Percentiles rank a stretch among this genome's conserved stretches.
These are phyloP conservation scores for Poecile montanus DNA, from an alignment of 2,797 vertebrate genomes.

Conservation along the genomic window DNA sequence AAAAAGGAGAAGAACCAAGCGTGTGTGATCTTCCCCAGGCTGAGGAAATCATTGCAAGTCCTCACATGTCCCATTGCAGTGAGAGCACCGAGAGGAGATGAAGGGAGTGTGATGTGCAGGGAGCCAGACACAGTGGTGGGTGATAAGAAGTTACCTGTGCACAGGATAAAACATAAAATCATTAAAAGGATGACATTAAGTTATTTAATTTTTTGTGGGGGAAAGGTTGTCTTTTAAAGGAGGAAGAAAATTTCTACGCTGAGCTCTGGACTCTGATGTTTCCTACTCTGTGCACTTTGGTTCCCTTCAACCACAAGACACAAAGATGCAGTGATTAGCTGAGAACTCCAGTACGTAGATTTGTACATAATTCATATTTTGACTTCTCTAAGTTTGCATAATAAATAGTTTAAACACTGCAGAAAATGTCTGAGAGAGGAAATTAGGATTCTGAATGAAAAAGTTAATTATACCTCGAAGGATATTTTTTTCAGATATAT, in stretches of 20 bases:
- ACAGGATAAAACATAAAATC: neutral
- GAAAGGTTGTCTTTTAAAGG: neutral
- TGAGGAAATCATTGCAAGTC: neutral
- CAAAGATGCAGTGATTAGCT: constrained; percentile 71
- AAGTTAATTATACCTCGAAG: constrained; percentile 84
- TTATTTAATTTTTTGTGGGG: neutral
- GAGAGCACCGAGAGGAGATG: neutral
- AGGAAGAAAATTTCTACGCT: neutral
- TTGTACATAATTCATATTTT: constrained; percentile 82
- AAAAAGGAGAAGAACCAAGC: neutral
- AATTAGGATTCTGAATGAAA: constrained; percentile 82
- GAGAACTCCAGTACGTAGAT: constrained; percentile 62
- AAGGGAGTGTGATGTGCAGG: neutral
- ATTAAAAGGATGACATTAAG: neutral
- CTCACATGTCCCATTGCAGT: neutral
- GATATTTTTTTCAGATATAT: constrained; percentile 73
- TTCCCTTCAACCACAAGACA: constrained; percentile 67
- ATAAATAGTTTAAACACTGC: constrained; percentile 82
- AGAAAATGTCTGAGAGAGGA: constrained; percentile 75
- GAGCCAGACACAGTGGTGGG: neutral
- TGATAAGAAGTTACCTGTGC: neutral
- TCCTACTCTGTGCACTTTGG: constrained; percentile 19
- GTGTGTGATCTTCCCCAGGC: neutral
- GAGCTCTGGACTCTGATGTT: neutral
- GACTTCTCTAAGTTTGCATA: constrained; percentile 79